Conservation (phyloP, 2,797 vertebrate species). For the Paramormyrops hopkinsi region DNA sequence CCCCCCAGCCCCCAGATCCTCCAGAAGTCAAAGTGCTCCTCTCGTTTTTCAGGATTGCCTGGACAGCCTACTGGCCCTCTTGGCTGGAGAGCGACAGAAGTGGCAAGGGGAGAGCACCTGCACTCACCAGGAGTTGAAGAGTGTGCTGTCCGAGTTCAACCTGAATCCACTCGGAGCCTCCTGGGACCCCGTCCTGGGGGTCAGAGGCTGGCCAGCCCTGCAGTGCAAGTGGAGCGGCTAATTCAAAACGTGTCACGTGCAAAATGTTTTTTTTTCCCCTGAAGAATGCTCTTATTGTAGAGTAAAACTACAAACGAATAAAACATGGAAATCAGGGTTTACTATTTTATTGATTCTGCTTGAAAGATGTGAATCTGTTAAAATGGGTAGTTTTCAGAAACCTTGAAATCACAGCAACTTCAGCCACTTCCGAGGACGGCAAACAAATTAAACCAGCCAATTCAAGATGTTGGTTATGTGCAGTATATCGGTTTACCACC, state of each 20-base stretch:
- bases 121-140: constrained; percentile 50
- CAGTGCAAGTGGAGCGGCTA: background rate
- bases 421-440: background rate
- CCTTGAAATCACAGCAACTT: background rate
- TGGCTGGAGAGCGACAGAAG: constrained; percentile 40
- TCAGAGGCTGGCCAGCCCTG: background rate
- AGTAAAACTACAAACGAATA: background rate
- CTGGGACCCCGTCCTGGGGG: background rate
- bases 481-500: background rate
- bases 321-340: background rate
- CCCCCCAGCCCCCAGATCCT: background rate
- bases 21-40: constrained; percentile 8
- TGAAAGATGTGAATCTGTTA: background rate
- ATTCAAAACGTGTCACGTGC: background rate
- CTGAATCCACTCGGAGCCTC: constrained; percentile 49
- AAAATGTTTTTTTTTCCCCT: background rate
- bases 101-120: constrained; percentile 47
- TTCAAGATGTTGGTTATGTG: background rate
- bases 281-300: background rate
- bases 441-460: background rate
- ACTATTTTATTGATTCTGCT: background rate
- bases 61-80: constrained; percentile 56
- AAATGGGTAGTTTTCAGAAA: background rate
- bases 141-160: constrained; percentile 56
- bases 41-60: constrained; percentile 52